Conservation (phyloP, 2,797 vertebrate species). For the Thripadectes ignobilis region DNA sequence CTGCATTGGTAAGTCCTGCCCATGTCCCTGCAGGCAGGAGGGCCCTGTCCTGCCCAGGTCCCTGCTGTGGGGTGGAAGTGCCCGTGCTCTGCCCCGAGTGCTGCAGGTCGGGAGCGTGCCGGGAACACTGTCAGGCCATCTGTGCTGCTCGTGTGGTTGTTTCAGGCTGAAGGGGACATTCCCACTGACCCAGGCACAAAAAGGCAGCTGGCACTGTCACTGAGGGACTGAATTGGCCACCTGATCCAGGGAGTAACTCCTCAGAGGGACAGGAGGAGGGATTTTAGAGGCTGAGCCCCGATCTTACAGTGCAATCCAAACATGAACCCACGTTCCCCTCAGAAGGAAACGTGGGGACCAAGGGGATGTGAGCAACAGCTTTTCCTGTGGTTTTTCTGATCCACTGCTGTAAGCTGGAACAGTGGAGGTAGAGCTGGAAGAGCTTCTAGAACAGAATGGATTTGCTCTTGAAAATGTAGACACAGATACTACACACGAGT, state of each 20-base stretch:
- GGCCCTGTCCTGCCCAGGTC: background rate
- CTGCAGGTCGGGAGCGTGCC: background rate
- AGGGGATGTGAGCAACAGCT: background rate
- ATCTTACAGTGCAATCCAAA: background rate
- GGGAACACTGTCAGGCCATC: too few relatives aligned
- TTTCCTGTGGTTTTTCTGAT: background rate
- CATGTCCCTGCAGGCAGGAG: background rate
- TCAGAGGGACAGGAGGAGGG: background rate
- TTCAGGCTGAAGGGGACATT: background rate
- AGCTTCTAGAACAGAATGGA: background rate
- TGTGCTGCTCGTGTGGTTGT: background rate
- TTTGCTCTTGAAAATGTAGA: background rate
- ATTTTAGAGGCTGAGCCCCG: background rate
- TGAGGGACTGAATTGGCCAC: fast-evolving
- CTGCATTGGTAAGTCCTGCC: slow-evolving; percentile 86
- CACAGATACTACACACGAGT: background rate
- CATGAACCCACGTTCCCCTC: background rate
- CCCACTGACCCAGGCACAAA: background rate
- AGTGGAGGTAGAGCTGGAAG: background rate
- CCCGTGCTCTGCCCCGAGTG: background rate
- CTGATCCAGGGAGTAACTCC: background rate
- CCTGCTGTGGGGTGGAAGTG: background rate
- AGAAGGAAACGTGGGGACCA: background rate
- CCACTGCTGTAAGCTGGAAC: background rate
- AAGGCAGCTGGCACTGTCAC: background rate